These are phyloP conservation scores for Sebastes minor DNA, from an alignment of 2,797 vertebrate genomes.

Conservation along the genomic window DNA sequence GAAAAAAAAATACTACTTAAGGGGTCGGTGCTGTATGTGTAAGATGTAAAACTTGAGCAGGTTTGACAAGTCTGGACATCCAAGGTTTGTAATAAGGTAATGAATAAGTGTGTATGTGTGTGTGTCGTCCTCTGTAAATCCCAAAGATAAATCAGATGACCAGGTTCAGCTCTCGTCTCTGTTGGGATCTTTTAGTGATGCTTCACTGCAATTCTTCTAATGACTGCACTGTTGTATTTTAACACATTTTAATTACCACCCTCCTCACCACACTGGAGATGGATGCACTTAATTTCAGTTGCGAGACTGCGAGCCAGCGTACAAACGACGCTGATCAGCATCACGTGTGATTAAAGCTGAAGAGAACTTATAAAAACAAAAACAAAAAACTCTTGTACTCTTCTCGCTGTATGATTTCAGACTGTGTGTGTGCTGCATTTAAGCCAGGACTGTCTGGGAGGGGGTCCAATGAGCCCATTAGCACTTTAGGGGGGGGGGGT, in stretches of 20 bases:
- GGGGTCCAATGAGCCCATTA: background rate
- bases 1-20: background rate
- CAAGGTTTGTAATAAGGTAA: conserved; percentile 5
- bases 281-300: conserved; percentile 60
- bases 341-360: conserved; percentile 22
- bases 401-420: background rate
- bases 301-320: background rate
- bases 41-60: conserved; percentile 1
- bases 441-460: background rate
- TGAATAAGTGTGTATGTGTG: background rate
- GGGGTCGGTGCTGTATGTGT: background rate
- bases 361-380: background rate
- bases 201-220: conserved; percentile 40
- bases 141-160: conserved; percentile 1
- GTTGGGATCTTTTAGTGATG: conserved; percentile 26
- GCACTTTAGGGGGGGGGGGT: background rate
- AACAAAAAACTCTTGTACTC: background rate
- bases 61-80: conserved; percentile 15
- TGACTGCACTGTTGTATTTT: conserved; percentile 60
- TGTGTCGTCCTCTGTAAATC: background rate
- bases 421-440: background rate
- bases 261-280: conserved; percentile 56
- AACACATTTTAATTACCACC: conserved; percentile 68
- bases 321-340: conserved; percentile 36
- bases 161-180: conserved; percentile 9